Evolutionary conservation across 1,140 invertebrate species (phyloP), one percentile per base, ranked within the genome.

Genomic region (Halictus rubicundus): DNA sequence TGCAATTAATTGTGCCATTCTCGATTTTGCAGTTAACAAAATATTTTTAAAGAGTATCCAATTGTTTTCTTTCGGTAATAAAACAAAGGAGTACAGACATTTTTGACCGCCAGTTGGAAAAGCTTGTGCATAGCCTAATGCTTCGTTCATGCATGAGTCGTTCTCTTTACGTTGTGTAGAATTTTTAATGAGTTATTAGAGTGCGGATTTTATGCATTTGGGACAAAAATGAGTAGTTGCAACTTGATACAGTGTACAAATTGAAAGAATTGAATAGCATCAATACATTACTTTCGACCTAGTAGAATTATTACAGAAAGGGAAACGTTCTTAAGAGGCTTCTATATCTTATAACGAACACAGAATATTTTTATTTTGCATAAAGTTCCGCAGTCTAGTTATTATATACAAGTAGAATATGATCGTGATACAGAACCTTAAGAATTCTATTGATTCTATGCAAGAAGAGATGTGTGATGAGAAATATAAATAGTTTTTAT

Each of bases 401-500:
- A 32, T 32, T 32, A 32, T 32, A 42, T 61, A 10, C 37, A 37
- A 52, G 39, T 49, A n/a, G 14, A 69, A 25, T 66, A 25, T 59
- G 7, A 27, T 52, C 52, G 65, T 49, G 42, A 61, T 70, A 77
- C 27, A 61, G 25, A 37, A 49, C 14, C 10, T 63, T 49, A 16
- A 63, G 14, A 61, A 39, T 52, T 52, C 12, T 52, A 60, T 21
- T 42, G 68, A 68, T 77, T 68, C 52, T 9, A 19, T 23, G 61
- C 39, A 73, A 64, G 57, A 52, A 52, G 16, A 66, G 39, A 49
- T 39, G 49, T 66, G n/a, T 79, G 42, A 79, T 66, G 42, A 74
- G 71, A 57, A 71, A 59, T 72, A 78, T 54, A 78, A 60, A 66
- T 25, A 59, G 6, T 59, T 79, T 57, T 74, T 60, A 73, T 74